phyloP scores from a whole-genome alignment of 1,140 invertebrate genomes.

The Palaemon carinicauda region DNA sequence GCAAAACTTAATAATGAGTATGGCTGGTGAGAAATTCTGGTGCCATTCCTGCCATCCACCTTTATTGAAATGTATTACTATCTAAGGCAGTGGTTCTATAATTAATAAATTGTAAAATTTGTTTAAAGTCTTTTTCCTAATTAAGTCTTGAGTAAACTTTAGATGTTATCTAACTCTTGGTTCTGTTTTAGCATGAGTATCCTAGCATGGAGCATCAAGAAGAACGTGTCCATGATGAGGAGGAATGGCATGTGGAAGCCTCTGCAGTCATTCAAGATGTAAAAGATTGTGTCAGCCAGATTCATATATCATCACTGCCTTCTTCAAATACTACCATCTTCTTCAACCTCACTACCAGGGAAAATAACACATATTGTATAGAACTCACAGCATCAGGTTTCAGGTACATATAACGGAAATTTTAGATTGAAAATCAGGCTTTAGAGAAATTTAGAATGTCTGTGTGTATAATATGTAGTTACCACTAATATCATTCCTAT shows the following conservation, averaged over 20 bases:
- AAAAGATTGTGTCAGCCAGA: constrained; percentile 38
- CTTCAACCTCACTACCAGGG: constrained; percentile 48
- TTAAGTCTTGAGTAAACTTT: background rate
- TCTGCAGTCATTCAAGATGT: constrained; percentile 50
- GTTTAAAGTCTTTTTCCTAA: background rate
- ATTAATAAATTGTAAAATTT: background rate
- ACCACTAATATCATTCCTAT: too few species aligned
- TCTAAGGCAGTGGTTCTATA: too few species aligned
- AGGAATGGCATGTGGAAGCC: constrained; percentile 46
- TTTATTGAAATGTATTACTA: too few species aligned
- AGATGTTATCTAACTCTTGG: background rate
- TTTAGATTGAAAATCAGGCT: background rate
- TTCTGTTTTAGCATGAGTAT: constrained; percentile 4
- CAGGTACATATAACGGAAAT: constrained; percentile 4
- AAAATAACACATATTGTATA: constrained; percentile 27
- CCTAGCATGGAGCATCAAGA: constrained; percentile 42
- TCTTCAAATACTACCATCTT: constrained; percentile 32
- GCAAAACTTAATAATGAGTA: too few species aligned
- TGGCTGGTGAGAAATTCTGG: too few species aligned
- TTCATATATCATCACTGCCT: constrained; percentile 22
- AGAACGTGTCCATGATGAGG: constrained; percentile 35
- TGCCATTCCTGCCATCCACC: too few species aligned
- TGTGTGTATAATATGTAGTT: background rate
- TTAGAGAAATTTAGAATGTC: background rate
- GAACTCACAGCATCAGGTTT: constrained; percentile 48